These are phyloP conservation scores for Prosapia bicincta DNA, from an alignment of 2,888 invertebrate species.

Conservation along the genomic window DNA sequence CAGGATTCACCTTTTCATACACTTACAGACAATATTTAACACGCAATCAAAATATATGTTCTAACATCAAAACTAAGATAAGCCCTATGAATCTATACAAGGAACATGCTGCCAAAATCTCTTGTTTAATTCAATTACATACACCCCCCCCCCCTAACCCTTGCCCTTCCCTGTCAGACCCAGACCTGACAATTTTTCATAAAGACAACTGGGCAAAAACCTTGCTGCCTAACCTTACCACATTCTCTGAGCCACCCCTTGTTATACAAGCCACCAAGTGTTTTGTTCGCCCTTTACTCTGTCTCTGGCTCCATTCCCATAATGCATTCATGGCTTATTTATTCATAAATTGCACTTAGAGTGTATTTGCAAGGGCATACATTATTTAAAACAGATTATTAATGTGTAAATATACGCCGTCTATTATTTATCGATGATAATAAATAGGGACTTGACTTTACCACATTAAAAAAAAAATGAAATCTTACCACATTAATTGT, in stretches of 20 bases:
- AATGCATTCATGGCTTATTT: not conserved
- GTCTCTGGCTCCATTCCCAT: not conserved
- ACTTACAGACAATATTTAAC: no score
- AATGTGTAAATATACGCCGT: no score
- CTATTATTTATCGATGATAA: no score
- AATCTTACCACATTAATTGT: no score
- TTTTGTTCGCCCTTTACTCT: not conserved
- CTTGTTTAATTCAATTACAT: not conserved
- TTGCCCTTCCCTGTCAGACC: slow-evolving; percentile 11
- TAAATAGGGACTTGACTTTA: no score
- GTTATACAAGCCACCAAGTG: not conserved
- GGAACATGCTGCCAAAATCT: not conserved
- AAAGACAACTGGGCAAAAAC: slow-evolving; percentile 11
- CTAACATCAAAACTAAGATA: not conserved
- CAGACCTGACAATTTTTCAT: slow-evolving; percentile 21
- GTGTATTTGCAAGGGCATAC: not conserved
- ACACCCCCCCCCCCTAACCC: not conserved
- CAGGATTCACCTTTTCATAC: no score
- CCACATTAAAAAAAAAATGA: no score
- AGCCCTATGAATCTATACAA: not conserved
- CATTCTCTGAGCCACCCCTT: not conserved
- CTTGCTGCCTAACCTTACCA: not conserved
- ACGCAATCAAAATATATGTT: no score
- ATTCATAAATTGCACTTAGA: not conserved
- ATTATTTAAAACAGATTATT: no score